phyloP scores from a whole-genome alignment of 2,888 invertebrate species.

The Dendrolimus pini region DNA sequence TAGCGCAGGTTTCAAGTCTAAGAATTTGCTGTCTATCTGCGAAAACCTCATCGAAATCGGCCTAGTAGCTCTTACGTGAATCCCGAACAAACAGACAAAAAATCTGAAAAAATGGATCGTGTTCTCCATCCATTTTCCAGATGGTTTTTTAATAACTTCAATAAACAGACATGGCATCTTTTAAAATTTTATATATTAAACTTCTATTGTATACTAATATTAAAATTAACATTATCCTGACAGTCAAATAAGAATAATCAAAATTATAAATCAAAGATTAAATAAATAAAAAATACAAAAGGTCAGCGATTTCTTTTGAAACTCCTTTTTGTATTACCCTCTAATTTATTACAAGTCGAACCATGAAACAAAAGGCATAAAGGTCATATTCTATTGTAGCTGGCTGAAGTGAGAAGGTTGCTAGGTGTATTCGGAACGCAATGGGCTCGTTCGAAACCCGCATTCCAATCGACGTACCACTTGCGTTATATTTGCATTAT shows the following conservation, averaged over 20 bases:
- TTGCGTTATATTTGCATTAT: constrained; percentile 53
- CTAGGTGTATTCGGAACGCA: constrained; percentile 32
- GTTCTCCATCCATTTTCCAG: no score
- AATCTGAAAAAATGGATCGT: no score
- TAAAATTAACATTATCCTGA: no score
- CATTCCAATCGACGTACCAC: constrained; percentile 52
- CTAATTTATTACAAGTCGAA: background rate
- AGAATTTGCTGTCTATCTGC: no score
- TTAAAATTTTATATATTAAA: no score
- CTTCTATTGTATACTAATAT: no score
- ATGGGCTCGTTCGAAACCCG: constrained; percentile 35
- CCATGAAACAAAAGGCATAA: background rate
- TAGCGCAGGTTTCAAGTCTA: no score
- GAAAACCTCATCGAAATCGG: no score
- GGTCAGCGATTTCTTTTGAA: constrained; percentile 38
- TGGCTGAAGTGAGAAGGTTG: constrained; percentile 4
- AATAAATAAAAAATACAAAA: constrained; percentile 17
- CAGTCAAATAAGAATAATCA: constrained; percentile 4
- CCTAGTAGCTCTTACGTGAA: no score
- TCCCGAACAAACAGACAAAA: no score
- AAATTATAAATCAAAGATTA: constrained; percentile 7
- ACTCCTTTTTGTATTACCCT: constrained; percentile 13
- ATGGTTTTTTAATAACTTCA: no score
- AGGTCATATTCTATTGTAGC: background rate
- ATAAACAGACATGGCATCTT: no score